Conservation (phyloP, 2,888 invertebrate genomes). For the Papilio demoleus region DNA sequence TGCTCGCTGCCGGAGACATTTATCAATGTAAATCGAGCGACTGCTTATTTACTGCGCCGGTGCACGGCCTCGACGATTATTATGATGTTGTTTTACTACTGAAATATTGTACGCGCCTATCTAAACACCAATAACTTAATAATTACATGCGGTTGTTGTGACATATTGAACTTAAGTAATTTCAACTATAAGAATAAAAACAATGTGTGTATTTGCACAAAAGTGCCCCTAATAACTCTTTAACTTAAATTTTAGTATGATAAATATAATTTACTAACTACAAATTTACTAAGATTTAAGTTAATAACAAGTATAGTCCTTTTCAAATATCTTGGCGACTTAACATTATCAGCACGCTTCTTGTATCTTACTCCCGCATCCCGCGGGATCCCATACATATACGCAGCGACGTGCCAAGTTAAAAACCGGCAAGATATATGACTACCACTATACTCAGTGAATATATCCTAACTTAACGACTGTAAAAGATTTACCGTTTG, state of each 20-base stretch:
- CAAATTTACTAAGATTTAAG: no score
- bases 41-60: conserved; percentile 54
- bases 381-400: no score
- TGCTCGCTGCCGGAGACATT: conserved; percentile 64
- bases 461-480: not conserved
- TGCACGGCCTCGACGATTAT: conserved; percentile 59
- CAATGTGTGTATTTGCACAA: not conserved
- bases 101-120: conserved; percentile 35
- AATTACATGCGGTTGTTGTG: conserved; percentile 2
- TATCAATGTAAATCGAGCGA: conserved; percentile 61
- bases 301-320: no score
- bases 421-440: no score
- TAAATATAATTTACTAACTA: no score
- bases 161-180: not conserved
- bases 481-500: not conserved
- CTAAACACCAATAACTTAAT: conserved; percentile 12
- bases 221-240: no score
- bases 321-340: no score
- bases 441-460: no score
- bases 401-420: no score
- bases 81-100: conserved; percentile 54
- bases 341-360: no score
- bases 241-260: no score
- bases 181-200: not conserved
- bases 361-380: no score